Evolutionary conservation across 2,797 vertebrate genomes (phyloP), one percentile per base, ranked within the genome.

Genomic region (Onychomys leucogaster): DNA sequence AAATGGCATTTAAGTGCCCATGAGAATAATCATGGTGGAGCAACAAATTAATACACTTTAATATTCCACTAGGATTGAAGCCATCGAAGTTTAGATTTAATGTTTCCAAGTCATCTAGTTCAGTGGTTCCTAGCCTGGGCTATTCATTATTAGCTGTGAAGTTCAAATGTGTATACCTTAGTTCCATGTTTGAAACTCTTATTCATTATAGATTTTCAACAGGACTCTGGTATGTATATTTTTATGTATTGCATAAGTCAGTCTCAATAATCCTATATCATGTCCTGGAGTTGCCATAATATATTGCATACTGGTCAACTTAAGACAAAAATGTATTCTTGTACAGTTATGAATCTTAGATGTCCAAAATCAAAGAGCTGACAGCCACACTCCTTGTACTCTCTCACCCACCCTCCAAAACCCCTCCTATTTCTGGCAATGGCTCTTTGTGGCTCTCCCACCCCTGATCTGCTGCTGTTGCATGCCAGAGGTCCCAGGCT

Each of bases 1-100:
- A 87, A 94, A 65, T 89, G 76, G 2, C 9, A 91, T 89, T 96
- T 34, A 41, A 94, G 49, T 78, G 52, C 63, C 83, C 82, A 32
- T 14, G 63, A 86, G 41, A 89, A 92, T 95, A 95, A 94, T 67
- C 21, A 34, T 80, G 43, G 32, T 85, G 69, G 69, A 3, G 14
- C 13, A 86, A 43, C 73, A 90, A 88, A 94, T 89, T 69, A 94
- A 75, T 83, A 57, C 8, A 81, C 37, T 57, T 80, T 65, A 71
- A 91, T 81, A 71, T 84, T 89, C 76, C 16, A 55, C 17, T 4
- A 29, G 27, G 85, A 17, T 86, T 71, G 7, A 76, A 71, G 2
- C 16, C 67, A 55, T 14, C 90, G 43, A 94, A 76, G 89, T 86
- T 80, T 84, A 55, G 19, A 90, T 21, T 78, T 86, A 59, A 27